Base-by-base conservation (phyloP, 1,140 invertebrate genomes). In the Berghia stephanieae region DNA sequence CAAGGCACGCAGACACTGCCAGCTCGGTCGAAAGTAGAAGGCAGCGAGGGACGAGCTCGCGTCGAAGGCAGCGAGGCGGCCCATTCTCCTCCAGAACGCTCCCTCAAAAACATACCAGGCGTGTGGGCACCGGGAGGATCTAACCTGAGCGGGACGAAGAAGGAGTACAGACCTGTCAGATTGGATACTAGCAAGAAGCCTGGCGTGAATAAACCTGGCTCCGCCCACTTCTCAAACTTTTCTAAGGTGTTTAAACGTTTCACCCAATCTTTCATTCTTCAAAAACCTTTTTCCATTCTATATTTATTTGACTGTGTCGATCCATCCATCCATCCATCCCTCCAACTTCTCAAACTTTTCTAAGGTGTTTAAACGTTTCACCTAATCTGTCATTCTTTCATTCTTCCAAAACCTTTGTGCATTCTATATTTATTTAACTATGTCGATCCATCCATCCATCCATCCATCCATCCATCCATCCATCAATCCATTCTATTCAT, bases 101-200 rank as follows among this genome's bases (percentile, higher is more conserved):
- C 78, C 24, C 67, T 84, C 13, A 83, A 83, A 70, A 78, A 81
- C 67, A 76, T 84, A 49, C 75, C 84, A 13, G 68, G 82, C 3
- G 79, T 85, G 46, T 87, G 85, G 86, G 83, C 79, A 69, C 84
- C 85, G 36, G 80, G 82, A 21, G 80, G 83, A 4, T 10, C 24
- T 8, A 79, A 78, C 38, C 36, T 79, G 21, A 57, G 42, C 8
- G 63, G 79, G 13, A 67, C 74, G 8, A 81, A 75, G 63, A 86
- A 86, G 77, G 83, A 83, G 66, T 87, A 82, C 79, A 83, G 81
- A 78, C 83, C 86, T 44, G 79, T 87, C 18, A 82, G 80, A 31
- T 75, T 83, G 27, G 79, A 83, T 77, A 82, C 82, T 43, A 71
- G 40, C 40, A 57, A 77, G 38, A 57, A 77, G 44, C 66, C 46